phyloP scores from a whole-genome alignment of 2,797 vertebrate genomes.

The Phoeniculus purpureus region DNA sequence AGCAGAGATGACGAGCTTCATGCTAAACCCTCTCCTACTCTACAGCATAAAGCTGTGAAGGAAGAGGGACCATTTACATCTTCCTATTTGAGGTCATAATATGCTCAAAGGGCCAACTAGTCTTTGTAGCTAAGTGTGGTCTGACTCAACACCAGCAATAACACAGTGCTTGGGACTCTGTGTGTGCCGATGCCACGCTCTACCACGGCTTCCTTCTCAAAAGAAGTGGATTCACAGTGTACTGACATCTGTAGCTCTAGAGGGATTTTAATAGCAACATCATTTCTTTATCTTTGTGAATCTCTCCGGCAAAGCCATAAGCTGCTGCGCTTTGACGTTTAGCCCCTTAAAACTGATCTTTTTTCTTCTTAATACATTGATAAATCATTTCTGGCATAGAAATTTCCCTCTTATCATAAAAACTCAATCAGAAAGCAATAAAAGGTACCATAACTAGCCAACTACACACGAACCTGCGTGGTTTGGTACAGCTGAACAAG shows the following conservation, averaged over 20 bases:
- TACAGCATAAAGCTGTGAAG: neutral
- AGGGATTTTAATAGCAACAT: neutral
- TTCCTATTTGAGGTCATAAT: neutral
- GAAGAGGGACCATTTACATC: neutral
- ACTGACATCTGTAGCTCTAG: neutral
- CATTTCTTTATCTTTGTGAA: neutral
- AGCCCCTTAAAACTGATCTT: neutral
- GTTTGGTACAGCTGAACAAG: conserved; percentile 48
- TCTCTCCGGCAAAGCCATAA: neutral
- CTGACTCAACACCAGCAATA: neutral
- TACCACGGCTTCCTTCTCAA: neutral
- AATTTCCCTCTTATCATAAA: neutral
- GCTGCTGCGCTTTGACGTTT: neutral
- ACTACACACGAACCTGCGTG: neutral
- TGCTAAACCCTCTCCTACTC: neutral
- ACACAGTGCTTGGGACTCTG: neutral
- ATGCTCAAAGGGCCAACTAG: neutral
- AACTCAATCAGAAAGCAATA: neutral
- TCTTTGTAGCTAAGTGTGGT: neutral
- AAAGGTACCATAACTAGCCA: conserved; percentile 23
- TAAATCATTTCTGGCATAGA: neutral
- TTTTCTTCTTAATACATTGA: neutral
- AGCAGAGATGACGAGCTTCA: neutral
- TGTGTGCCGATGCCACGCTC: accelerated
- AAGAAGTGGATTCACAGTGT: accelerated